Conservation (phyloP, 1,140 invertebrate species). For the Drosophila tsacasi region DNA sequence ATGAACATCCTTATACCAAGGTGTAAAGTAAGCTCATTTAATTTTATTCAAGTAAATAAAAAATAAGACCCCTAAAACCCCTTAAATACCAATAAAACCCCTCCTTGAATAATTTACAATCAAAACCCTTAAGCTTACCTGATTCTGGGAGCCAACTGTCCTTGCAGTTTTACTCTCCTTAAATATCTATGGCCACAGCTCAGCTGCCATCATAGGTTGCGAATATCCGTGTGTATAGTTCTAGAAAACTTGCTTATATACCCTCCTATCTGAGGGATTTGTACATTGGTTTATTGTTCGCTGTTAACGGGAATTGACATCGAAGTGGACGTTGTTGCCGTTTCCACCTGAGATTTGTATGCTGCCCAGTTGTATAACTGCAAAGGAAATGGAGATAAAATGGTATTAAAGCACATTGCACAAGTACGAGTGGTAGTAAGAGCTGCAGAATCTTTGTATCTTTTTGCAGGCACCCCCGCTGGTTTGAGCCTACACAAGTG, state of each 20-base stretch:
- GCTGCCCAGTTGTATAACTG: constrained; percentile 53
- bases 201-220: constrained; percentile 4
- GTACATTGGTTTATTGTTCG: constrained; percentile 44
- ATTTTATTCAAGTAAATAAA: no score
- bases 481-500: constrained; percentile 34
- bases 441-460: not conserved
- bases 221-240: not conserved
- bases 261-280: constrained; percentile 12
- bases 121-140: constrained; percentile 32
- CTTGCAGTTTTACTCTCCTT: constrained; percentile 11
- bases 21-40: no score
- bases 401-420: constrained; percentile 28
- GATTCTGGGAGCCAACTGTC: constrained; percentile 24
- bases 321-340: constrained; percentile 19
- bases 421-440: not conserved
- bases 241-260: constrained; percentile 1
- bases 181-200: constrained; percentile 18
- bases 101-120: no score
- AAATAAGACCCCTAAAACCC: no score
- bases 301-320: constrained; percentile 41
- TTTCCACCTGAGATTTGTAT: constrained; percentile 28
- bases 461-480: constrained; percentile 24
- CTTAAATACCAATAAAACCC: no score
- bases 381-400: constrained; percentile 31
- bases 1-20: no score